Base-by-base conservation (phyloP, 1,140 invertebrate species). In the Drosophila auraria region DNA sequence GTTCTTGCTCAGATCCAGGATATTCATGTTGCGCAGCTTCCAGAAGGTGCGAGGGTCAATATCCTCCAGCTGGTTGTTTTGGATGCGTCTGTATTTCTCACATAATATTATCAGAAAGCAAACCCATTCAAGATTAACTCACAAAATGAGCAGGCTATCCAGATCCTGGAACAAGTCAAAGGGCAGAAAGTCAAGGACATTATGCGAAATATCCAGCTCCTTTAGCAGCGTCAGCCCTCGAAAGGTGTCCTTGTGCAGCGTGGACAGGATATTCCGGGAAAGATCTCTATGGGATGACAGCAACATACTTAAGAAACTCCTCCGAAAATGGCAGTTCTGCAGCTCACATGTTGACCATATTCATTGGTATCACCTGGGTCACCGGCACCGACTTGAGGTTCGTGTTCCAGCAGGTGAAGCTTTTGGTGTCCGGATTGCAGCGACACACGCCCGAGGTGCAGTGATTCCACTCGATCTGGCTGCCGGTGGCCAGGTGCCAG, bases 121-220 rank as follows among this genome's bases (percentile, higher is more conserved):
- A 25, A 30, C 17, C 47, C 12, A 12, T 45, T 7, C 0, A 23
- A 12, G 20, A 11, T 20, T 5, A 49, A 45, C 79, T 95, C 93
- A 96, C 94, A 97, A 82, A 89, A 96, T 96, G 36, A 95, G 94
- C 6, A 97, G 93, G 82, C 95, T 96, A 53, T 95, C 94, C 61
- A 97, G 92, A 42, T 96, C 94, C 74, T 96, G 95, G 64, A 98
- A 97, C 65, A 97, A 93, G 69, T 95, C 95, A 8, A 95, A 93
- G 2, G 97, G 96, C 25, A 98, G 92, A 91, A 96, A 96, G 83
- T 97, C 96, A 5, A 97, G 94, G 53, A 95, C 93, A 91, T 98
- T 98, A 83, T 96, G 95, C 62, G 96, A 97, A 69, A 97, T 93
- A 90, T 97, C 97, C 92, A 97, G 93, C 89, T 97, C 95, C 5